phyloP scores from a whole-genome alignment of 30 jellyfish, hydroid and myxozoan genomes.

The Nemopilema nomurai region DNA sequence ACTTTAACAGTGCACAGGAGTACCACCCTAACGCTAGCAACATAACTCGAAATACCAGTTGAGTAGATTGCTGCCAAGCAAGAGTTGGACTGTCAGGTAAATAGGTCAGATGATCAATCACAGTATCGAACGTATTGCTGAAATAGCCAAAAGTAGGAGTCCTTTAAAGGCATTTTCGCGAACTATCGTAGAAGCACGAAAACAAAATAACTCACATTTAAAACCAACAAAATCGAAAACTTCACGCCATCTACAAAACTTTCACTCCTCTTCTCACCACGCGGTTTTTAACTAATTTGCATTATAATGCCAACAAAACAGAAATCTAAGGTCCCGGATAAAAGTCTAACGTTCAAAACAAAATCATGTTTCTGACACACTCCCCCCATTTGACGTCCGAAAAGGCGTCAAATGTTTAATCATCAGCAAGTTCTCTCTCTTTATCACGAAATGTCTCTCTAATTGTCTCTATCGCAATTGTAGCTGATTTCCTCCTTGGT shows the following conservation, averaged over 20 bases:
- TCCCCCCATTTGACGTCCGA: slow-evolving; percentile 40
- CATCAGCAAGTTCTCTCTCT: slow-evolving; percentile 8
- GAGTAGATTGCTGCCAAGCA: too few species aligned
- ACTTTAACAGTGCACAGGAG: too few species aligned
- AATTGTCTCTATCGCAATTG: slow-evolving; percentile 28
- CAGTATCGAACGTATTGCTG: too few species aligned
- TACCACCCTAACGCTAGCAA: too few species aligned
- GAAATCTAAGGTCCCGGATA: not conserved
- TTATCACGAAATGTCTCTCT: slow-evolving; percentile 22
- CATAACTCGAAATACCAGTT: too few species aligned
- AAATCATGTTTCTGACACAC: slow-evolving; percentile 2
- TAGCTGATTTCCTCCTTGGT: slow-evolving; percentile 37
- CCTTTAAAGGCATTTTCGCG: slow-evolving; percentile 14
- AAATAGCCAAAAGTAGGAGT: too few species aligned
- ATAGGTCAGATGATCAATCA: too few species aligned
- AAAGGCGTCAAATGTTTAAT: slow-evolving; percentile 28
- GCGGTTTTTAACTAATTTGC: not conserved
- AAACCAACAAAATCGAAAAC: slow-evolving; percentile 13
- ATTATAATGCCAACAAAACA: not conserved
- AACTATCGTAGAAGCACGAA: slow-evolving; percentile 22
- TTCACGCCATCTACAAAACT: not conserved
- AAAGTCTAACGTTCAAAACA: slow-evolving; percentile 1
- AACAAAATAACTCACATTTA: slow-evolving; percentile 12
- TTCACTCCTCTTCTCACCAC: not conserved
- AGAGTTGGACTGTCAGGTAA: too few species aligned